Percentiles rank a stretch among this genome's conserved stretches.
phyloP scores from a whole-genome alignment of 2,113 vertebrate species.

The Eupsittula cactorum region DNA sequence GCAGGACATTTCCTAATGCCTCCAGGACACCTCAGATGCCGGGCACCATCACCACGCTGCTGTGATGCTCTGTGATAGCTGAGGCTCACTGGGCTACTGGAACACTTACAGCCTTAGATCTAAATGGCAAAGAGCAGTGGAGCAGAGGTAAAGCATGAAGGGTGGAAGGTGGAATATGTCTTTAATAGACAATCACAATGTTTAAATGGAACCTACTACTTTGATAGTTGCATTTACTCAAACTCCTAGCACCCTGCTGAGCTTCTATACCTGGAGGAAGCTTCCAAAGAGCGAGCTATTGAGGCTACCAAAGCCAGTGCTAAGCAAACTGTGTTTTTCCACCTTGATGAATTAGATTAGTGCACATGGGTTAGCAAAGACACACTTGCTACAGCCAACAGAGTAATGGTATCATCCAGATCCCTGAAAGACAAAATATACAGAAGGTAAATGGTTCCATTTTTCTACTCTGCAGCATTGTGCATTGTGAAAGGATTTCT shows the following conservation, averaged over 20 bases:
- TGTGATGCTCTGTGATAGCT: neutral
- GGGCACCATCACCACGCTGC: neutral
- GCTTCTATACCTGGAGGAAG: neutral
- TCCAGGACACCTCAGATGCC: neutral
- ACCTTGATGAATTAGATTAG: neutral
- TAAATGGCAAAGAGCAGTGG: neutral
- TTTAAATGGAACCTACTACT: neutral
- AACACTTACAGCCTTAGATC: neutral
- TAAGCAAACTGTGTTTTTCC: neutral
- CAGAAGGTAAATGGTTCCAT: neutral
- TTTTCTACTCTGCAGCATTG: neutral
- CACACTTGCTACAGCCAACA: neutral
- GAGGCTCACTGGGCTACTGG: neutral
- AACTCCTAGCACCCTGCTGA: neutral
- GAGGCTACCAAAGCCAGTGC: neutral
- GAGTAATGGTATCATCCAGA: neutral
- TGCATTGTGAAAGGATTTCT: slow-evolving; percentile 16
- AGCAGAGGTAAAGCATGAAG: neutral
- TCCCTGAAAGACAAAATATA: neutral
- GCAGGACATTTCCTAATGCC: neutral
- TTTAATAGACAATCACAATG: neutral
- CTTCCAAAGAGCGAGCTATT: neutral
- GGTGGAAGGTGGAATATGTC: neutral
- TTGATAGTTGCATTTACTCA: neutral
- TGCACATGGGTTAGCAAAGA: neutral